Evolutionary conservation across 1,140 invertebrate species (phyloP), one percentile per base, ranked within the genome.

Genomic region (Amyelois transitella): DNA sequence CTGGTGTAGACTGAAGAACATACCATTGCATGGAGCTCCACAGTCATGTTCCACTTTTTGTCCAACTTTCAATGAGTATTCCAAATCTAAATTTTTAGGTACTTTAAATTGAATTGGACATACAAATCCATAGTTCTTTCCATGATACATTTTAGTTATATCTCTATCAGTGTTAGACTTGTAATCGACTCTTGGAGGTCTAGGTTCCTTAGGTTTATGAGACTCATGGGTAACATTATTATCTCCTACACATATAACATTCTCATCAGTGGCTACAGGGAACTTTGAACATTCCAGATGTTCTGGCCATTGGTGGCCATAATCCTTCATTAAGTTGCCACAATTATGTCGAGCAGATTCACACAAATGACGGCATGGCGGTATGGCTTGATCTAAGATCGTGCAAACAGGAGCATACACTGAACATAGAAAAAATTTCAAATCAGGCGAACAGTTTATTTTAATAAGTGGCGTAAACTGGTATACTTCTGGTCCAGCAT

Each of bases 361-460:
- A 83, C 98, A 99, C 3, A 99, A 90, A 18, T 95, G 94, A 28
- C 95, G 90, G 78, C 98, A 99, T 0, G 98, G 98, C 1, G 96
- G 97, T 60, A 99, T 92, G 0, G 97, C 94, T 60, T 91, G 89
- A 21, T 98, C 96, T 54, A 99, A 82, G 50, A 98, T 96, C 0
- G 96, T 98, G 78, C 98, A 99, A 0, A 99, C 94, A 0, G 99
- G 98, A 4, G 95, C 96, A 84, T 97, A 99, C 50, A 99, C 92
- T 0, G 97, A 95, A 89, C 99, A 99, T 17, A 99, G 88, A 81
- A 99, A 99, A 60, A 99, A 95, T 77, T 97, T 95, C 22, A 99
- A 88, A 81, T 99, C 96, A 0, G 95, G 92, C 62, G 96, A 98
- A 84, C 98, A 99, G 65, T 97, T 93, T 3, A 99, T 93, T 90